Conservation (phyloP, 2,113 vertebrate species). For the Colistium nudipinnis region DNA sequence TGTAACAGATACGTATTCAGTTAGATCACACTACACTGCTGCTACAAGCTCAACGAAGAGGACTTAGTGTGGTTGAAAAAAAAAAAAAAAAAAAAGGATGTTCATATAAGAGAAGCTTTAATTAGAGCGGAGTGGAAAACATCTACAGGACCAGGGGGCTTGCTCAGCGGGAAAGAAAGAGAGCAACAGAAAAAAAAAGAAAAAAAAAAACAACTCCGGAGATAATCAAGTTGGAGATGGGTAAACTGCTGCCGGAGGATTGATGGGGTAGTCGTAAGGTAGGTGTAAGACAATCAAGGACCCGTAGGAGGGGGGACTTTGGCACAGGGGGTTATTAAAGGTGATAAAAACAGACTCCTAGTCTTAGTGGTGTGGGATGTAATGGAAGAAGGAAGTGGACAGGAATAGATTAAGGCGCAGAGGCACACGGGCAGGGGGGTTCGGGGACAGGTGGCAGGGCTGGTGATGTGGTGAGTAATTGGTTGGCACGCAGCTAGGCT, state of each 20-base stretch:
- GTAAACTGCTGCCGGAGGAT: constrained; percentile 40
- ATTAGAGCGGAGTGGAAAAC: constrained; percentile 62
- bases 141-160: constrained; percentile 29
- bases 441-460: constrained; percentile 40
- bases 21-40: constrained; percentile 56
- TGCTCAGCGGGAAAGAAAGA: constrained; percentile 37
- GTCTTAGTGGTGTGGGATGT: constrained; percentile 37
- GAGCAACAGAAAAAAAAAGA: constrained; percentile 2
- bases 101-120: constrained; percentile 57
- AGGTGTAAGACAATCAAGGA: constrained; percentile 56
- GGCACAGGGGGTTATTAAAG: constrained; percentile 69
- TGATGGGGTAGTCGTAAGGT: constrained; percentile 47
- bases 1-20: constrained; percentile 61
- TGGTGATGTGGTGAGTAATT: constrained; percentile 69
- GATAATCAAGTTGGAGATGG: constrained; percentile 45
- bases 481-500: constrained; percentile 67
- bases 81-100: constrained; percentile 49
- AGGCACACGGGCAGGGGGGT: constrained; percentile 33
- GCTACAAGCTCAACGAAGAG: constrained; percentile 30
- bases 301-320: constrained; percentile 43
- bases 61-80: constrained; percentile 22
- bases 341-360: constrained; percentile 62
- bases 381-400: constrained; percentile 40
- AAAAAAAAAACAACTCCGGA: constrained; percentile 39
- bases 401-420: constrained; percentile 34